phyloP scores from a whole-genome alignment of 2,888 invertebrate genomes.

The Orgyia antiqua region DNA sequence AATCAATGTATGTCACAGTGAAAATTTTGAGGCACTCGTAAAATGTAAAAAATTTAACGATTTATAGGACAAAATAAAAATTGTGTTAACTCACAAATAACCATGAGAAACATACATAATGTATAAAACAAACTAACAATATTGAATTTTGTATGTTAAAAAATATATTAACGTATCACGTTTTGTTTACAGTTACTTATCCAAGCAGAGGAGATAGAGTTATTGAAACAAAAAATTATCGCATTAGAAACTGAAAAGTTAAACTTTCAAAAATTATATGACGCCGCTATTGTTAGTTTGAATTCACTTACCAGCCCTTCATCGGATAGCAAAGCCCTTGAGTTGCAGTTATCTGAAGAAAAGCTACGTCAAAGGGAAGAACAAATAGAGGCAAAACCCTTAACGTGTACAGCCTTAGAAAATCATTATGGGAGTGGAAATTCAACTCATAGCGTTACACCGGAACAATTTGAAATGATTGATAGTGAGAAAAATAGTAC shows the following conservation, averaged over 20 bases:
- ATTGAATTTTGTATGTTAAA: too few species aligned
- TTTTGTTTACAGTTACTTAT: constrained; percentile 50
- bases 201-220: constrained; percentile 76
- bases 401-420: constrained; percentile 63
- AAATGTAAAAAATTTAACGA: too few species aligned
- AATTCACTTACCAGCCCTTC: constrained; percentile 67
- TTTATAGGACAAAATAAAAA: too few species aligned
- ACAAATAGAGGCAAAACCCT: constrained; percentile 43
- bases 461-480: constrained; percentile 81
- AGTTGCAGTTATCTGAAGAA: constrained; percentile 52
- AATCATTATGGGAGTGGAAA: constrained; percentile 72
- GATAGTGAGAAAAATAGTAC: constrained; percentile 70
- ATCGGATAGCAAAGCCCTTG: constrained; percentile 52
- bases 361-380: constrained; percentile 37
- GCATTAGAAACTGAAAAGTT: constrained; percentile 77
- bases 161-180: constrained; percentile 1
- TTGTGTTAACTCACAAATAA: too few species aligned
- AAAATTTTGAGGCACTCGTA: too few species aligned
- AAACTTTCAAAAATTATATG: constrained; percentile 75
- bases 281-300: constrained; percentile 68
- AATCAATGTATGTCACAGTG: too few species aligned
- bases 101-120: too few species aligned
- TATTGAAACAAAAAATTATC: constrained; percentile 73
- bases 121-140: too few species aligned
- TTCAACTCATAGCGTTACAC: constrained; percentile 77